Evolutionary conservation across 92 coral and sea anemone species (phyloP), one percentile per base, ranked within the genome.

Genomic region (Epizoanthus stellaris): DNA sequence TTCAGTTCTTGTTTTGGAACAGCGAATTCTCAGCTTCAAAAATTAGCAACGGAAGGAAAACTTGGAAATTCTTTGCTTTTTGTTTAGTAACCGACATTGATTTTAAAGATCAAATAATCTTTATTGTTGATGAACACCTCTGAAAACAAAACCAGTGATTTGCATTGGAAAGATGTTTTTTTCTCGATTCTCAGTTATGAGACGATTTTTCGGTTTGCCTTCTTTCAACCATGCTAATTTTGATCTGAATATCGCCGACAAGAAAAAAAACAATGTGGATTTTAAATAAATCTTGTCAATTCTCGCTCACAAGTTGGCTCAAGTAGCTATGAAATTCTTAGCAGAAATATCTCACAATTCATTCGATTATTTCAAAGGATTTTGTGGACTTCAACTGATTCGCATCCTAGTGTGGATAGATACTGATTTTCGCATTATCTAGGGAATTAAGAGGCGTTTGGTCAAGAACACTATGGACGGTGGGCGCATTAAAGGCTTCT

Each of bases 131-230:
- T 6, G 21, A 3, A 16, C 70, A 60, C 69, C 56, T 77, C 70
- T 3, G 53, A 39, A n/a, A 60, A 77, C 40, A 77, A 67, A 77
- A 60, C 70, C 57, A 77, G 23, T 60, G 45, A 61, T 79, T 75
- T 79, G 72, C 83, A 63, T 79, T 63, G 47, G 69, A 15, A 79
- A 43, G 61, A 62, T 63, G 72, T 79, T 79, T 79, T 79, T 79
- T 39, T 57, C 8, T 34, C 14, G 43, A 11, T 63, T 6, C 39
- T 58, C 25, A 11, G 47, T 75, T 61, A 19, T 36, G 43, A 20
- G 69, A 14, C 47, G 70, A 61, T 3, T 62, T 60, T 62, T 10
- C 17, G 0, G 82, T 12, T 62, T 39, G 42, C 6, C 21, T 62
- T 3, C 42, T 17, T 12, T 60, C n/a, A 67, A 25, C 5, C 39